Percentiles rank a stretch among this genome's conserved stretches.
Conservation (phyloP, 1,140 invertebrate species). For the Tachypleus tridentatus region DNA sequence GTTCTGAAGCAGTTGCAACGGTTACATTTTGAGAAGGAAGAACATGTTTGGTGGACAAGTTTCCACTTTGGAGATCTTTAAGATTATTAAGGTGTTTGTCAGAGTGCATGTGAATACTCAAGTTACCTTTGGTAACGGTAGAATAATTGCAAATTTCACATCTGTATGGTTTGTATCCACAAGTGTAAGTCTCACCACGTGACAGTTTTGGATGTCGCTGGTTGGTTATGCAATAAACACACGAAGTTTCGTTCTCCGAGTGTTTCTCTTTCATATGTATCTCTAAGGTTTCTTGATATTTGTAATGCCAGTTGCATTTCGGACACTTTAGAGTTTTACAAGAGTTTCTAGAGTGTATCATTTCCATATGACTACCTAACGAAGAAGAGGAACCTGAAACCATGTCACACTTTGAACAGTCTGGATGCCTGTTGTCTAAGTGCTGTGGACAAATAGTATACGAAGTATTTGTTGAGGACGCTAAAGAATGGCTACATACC, state of each 20-base stretch:
- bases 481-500: no score
- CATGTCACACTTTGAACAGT: constrained; percentile 88
- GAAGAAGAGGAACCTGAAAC: constrained; percentile 50
- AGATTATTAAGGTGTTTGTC: constrained; percentile 99
- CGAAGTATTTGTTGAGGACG: no score
- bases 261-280: constrained; percentile 99
- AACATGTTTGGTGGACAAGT: constrained; percentile 43
- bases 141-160: constrained; percentile 99
- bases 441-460: no score
- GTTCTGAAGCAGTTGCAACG: neutral
- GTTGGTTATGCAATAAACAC: constrained; percentile 94
- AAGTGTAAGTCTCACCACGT: constrained; percentile 95
- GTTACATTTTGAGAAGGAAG: constrained; percentile 7
- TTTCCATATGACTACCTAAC: constrained; percentile 43
- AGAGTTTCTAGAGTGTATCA: constrained; percentile 88
- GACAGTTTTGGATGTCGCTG: constrained; percentile 94
- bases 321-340: constrained; percentile 99
- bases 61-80: constrained; percentile 71
- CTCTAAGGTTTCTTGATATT: constrained; percentile 98
- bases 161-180: constrained; percentile 95
- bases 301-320: constrained; percentile 99
- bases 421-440: constrained; percentile 28
- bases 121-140: constrained; percentile 99
- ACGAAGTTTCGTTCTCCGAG: constrained; percentile 92
- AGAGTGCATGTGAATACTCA: constrained; percentile 99